Base-by-base conservation (phyloP, 2,797 vertebrate species). In the Pagetopsis macropterus region DNA sequence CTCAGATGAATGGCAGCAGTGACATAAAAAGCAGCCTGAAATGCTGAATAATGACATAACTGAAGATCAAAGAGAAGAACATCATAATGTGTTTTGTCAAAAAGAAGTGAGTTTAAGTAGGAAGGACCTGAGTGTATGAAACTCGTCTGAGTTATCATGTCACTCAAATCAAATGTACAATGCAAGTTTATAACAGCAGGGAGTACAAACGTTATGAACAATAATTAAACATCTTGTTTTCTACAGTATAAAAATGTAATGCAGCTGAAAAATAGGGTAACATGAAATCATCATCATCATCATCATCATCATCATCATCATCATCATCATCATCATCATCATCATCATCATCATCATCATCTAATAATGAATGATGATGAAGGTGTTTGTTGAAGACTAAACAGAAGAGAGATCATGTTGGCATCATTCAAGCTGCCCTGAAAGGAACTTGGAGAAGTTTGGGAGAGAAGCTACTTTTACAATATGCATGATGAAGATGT, bases 401-500 rank as follows among this genome's bases (percentile, higher is more conserved):
- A 31, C 2, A 19, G 3, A 46, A 21, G 50, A 33, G 11, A 72
- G 27, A 48, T 45, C 4, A 54, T 49, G 66, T 41, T 59, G 19
- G 14, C 10, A 65, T 65, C 1, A 17, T 75, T 58, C 14, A 4
- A 59, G 69, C 16, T 71, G 17, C 23, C 21, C 59, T 49, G 19
- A 57, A 75, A 70, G 33, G 43, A 72, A 44, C 14, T 65, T 23
- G 10, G 51, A 75, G 15, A 75, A 76, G 68, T 76, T 64, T 74
- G 13, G n/a, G 40, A 7, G 62, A 78, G 66, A 84, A 78, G 72
- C 45, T 3, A 10, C 67, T 77, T 79, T 61, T 87, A 85, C 75
- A 89, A 87, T 66, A 88, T 88, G 76, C 65, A 89, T 79, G 78
- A 81, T 57, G 50, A 81, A 80, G 83, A 86, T 75, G 79, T 73